Base-by-base conservation (phyloP, 2,113 vertebrate genomes). In the Junco hyemalis region DNA sequence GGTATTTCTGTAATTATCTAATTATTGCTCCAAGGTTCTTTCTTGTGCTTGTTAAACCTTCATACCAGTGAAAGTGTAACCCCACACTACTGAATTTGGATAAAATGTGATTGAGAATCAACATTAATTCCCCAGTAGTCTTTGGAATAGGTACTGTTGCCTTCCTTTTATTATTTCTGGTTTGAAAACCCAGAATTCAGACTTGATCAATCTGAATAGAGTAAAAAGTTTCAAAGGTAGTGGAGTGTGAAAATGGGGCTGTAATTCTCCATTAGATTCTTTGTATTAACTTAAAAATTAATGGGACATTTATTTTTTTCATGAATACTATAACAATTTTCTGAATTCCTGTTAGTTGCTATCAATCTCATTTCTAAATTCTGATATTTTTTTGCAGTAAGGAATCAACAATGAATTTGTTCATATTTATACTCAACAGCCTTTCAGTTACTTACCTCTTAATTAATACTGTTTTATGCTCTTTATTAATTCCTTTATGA, bases 1-100 rank as follows among this genome's bases (percentile, higher is more conserved):
- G 95, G 38, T 86, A 80, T 96, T 97, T 97, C 88, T 93, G 23
- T 92, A 95, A 96, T 96, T 96, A 94, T 61, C 77, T 94, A 81
- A 88, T 88, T 90, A 90, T 88, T 96, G 56, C 70, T 74, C 82
- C 57, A 36, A 83, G 51, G 28, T 68, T 70, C 93, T 88, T 96
- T 96, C 87, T 80, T 71, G 76, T 79, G 90, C 48, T 74, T 94
- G 76, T 71, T 93, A 93, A 94, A 91, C 56, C 35, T 81, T 90
- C 68, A 74, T 96, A 92, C 65, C 48, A 81, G 82, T 81, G 69
- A 86, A 93, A 88, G 82, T 86, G 80, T 64, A 96, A 94, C 48
- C 81, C 88, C 82, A 81, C 28, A 53, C n/a, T 81, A 77, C 21
- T 83, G 79, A 93, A 74, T 66, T 64, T 90, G 63, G 51, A 90